These are phyloP conservation scores for Vultur gryphus DNA, from an alignment of 2,797 vertebrate species.

Conservation along the genomic window DNA sequence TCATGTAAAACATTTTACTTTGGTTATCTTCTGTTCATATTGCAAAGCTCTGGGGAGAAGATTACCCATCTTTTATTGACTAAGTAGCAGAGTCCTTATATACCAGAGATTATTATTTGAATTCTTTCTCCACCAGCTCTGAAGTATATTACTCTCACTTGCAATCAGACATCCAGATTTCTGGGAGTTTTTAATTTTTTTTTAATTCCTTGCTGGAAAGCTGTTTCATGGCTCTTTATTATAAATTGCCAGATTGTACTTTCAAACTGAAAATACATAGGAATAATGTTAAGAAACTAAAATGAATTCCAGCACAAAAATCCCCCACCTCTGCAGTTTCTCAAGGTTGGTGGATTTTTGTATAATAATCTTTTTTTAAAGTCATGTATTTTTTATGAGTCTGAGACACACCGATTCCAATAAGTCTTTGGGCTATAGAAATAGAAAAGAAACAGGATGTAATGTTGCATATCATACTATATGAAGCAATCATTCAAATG, in stretches of 20 bases:
- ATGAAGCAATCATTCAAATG: constrained; percentile 67
- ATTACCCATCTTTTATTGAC: constrained; percentile 33
- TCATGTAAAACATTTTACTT: constrained; percentile 40
- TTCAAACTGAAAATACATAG: constrained; percentile 6
- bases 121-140: neutral
- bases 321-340: constrained; percentile 65
- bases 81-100: constrained; percentile 3
- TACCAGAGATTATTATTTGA: neutral
- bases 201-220: constrained; percentile 23
- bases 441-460: constrained; percentile 61
- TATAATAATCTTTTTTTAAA: constrained; percentile 60
- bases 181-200: neutral
- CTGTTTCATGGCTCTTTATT: constrained; percentile 43
- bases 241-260: constrained; percentile 61
- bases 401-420: constrained; percentile 58
- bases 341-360: constrained; percentile 63
- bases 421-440: constrained; percentile 73
- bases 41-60: constrained; percentile 20
- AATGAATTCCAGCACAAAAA: constrained; percentile 65
- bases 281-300: constrained; percentile 62
- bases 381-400: constrained; percentile 77
- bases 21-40: constrained; percentile 20
- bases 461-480: constrained; percentile 61
- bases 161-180: constrained; percentile 28
- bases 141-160: constrained; percentile 9